Conservation (phyloP, 2,888 invertebrate species). For the Calameuta pallipes region DNA sequence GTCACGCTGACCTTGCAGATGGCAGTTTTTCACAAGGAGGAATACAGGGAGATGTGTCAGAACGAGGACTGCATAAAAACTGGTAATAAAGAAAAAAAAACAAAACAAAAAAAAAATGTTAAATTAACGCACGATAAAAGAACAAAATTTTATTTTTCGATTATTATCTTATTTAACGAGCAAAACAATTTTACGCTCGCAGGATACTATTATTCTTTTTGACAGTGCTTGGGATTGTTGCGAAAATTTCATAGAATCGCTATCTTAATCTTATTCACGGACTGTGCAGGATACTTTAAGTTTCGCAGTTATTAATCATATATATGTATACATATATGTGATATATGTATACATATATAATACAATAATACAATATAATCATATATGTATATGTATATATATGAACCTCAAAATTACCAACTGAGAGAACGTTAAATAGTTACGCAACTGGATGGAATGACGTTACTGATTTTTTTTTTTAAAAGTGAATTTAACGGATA, state of each 20-base stretch:
- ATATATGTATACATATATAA: too few species aligned
- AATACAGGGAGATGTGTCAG: constrained; percentile 67
- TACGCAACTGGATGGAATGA: background rate
- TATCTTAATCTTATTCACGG: background rate
- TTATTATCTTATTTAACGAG: too few species aligned
- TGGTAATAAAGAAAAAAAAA: constrained; percentile 63
- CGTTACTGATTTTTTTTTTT: background rate
- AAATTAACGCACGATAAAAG: too few species aligned
- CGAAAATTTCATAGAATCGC: background rate
- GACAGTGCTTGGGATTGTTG: background rate
- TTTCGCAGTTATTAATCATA: too few species aligned
- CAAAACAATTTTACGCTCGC: too few species aligned
- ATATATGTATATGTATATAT: too few species aligned
- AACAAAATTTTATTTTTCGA: too few species aligned
- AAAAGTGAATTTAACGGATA: background rate
- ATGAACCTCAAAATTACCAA: background rate
- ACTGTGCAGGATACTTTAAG: background rate
- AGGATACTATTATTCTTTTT: background rate
- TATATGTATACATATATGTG: too few species aligned
- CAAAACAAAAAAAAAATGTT: background rate
- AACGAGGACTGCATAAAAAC: constrained; percentile 74
- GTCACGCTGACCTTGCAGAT: constrained; percentile 57
- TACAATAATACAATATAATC: too few species aligned
- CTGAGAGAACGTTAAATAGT: background rate
- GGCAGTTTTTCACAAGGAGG: constrained; percentile 51